These are phyloP conservation scores for Myotis planiceps DNA, from an alignment of 2,797 vertebrate genomes.

Conservation along the genomic window DNA sequence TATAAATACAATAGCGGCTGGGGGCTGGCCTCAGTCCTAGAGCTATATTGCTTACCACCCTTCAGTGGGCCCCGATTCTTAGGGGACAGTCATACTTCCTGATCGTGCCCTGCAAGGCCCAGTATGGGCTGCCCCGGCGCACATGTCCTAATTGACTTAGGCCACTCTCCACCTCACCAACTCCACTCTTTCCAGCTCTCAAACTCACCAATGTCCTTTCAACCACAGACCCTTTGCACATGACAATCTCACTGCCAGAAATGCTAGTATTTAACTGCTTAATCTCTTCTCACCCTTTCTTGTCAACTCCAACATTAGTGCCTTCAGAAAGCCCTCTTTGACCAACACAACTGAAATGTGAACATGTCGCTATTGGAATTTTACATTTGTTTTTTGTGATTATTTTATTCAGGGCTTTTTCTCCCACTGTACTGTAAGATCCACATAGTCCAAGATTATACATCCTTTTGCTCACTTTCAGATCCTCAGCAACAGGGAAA, in stretches of 20 bases:
- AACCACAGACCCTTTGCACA: background rate
- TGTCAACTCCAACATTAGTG: background rate
- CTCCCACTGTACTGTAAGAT: background rate
- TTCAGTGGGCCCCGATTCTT: background rate
- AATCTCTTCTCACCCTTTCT: background rate
- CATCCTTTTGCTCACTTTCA: background rate
- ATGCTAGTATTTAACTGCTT: background rate
- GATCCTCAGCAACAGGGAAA: background rate
- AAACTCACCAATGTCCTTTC: background rate
- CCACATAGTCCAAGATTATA: background rate
- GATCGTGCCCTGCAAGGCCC: background rate
- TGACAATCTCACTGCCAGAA: background rate
- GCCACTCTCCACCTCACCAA: background rate
- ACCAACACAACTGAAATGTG: background rate
- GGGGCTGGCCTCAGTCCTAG: too few relatives aligned
- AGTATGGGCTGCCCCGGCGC: background rate
- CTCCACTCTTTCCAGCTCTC: background rate
- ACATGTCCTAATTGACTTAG: background rate
- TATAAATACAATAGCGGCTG: background rate
- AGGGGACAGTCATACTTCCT: background rate
- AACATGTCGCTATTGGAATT: background rate
- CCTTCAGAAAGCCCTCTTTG: background rate
- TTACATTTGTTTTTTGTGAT: background rate
- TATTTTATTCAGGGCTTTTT: background rate
- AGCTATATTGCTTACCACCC: rapidly evolving